Base-by-base conservation (phyloP, 1,140 invertebrate genomes). In the Zaprionus capensis region DNA sequence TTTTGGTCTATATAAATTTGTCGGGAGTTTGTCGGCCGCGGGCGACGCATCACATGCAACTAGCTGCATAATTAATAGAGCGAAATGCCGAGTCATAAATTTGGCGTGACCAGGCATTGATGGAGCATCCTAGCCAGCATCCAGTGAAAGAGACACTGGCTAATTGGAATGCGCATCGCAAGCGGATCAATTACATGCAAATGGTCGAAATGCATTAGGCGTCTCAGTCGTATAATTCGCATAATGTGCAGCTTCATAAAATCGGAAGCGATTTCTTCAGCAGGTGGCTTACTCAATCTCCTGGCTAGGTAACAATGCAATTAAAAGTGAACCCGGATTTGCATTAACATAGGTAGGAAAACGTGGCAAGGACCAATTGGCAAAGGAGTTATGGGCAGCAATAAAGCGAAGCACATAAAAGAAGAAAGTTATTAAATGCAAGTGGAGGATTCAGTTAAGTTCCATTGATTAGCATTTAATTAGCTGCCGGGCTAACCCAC, bases 61-160 rank as follows among this genome's bases (percentile, higher is more conserved):
- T 11, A 22, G 38, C 31, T 69, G 70, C 67, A 78, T 79, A 85
- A 85, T 85, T 85, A 85, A 85, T 85, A 78, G 78, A 31, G 71
- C 75, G 51, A 58, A 84, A 78, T 72, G 67, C 38, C 44, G 56
- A 70, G 56, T 41, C 57, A 76, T 85, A 81, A 81, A 81, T 85
- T 79, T 56, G 24, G 34, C 28, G 24, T 38, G 24, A 17, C 55
- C 58, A 36, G 26, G 57, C 57, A 61, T 76, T 65, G 56, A 72
- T 66, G 44, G 53, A 77, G 63, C 55, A 63, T 59, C 49, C 34
- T 38, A 34, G 46, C 22, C 41, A 28, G 22, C 14, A n/a, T 62
- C 63, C 44, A 68, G n/a, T 72, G 71, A 61, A 80, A n/a, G 38
- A 41, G 9, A 41, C 5, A n/a, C 15, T 85, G 76, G 81, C 78